phyloP scores from a whole-genome alignment of 2,888 invertebrate species.

The Spilarctia lutea region DNA sequence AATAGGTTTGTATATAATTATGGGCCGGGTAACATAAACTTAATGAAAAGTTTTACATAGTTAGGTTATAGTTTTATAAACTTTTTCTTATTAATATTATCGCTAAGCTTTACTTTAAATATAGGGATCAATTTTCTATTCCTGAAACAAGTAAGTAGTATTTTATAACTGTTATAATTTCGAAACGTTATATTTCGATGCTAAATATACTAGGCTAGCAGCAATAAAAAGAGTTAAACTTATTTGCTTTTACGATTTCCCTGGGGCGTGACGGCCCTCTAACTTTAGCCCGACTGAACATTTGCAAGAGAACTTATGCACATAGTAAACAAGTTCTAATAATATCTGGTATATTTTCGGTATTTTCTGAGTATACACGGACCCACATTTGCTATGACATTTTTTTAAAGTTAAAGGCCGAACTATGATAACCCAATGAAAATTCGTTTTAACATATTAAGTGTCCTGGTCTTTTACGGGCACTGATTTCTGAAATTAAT shows the following conservation, averaged over 20 bases:
- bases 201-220: neutral
- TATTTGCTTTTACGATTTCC: slow-evolving; percentile 9
- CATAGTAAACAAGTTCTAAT: neutral
- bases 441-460: too few relatives aligned
- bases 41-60: too few relatives aligned
- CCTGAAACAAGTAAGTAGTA: neutral
- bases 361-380: neutral
- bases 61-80: too few relatives aligned
- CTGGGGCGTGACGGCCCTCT: neutral
- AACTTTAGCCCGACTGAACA: neutral
- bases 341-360: neutral
- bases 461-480: too few relatives aligned
- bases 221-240: neutral
- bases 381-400: neutral
- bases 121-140: too few relatives aligned
- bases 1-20: too few relatives aligned
- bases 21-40: too few relatives aligned
- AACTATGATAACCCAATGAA: too few relatives aligned
- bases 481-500: neutral
- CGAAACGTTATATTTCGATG: neutral
- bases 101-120: too few relatives aligned
- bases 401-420: too few relatives aligned
- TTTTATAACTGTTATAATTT: neutral
- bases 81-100: too few relatives aligned
- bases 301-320: neutral